phyloP scores from a whole-genome alignment of 53 echinoderm and acorn worm genomes.

The Zoroaster sp. region DNA sequence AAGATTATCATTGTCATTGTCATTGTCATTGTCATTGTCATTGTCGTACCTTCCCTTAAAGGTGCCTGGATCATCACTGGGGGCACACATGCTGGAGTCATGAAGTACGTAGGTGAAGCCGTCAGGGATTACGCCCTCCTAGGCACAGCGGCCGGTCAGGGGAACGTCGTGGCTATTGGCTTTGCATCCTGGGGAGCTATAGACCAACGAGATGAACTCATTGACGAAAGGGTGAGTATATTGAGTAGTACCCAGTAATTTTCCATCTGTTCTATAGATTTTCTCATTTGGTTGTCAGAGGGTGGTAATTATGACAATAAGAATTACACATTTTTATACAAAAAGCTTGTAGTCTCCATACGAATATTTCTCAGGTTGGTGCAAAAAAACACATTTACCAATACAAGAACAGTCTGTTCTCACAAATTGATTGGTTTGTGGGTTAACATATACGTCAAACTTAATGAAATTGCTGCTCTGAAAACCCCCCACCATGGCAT shows the following conservation, averaged over 20 bases:
- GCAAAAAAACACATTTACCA: too few species aligned
- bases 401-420: too few species aligned
- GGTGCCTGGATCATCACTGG: slow-evolving; percentile 99
- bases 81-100: slow-evolving; percentile 91
- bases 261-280: background rate
- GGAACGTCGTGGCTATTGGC: slow-evolving; percentile 80
- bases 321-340: too few species aligned
- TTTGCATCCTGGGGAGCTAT: slow-evolving; percentile 94
- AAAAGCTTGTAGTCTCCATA: too few species aligned
- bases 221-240: slow-evolving; percentile 57
- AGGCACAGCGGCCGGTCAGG: slow-evolving; percentile 57
- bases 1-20: too few species aligned
- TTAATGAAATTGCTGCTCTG: too few species aligned
- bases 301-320: background rate
- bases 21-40: background rate
- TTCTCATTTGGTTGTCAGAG: background rate
- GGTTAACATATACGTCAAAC: too few species aligned
- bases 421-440: too few species aligned
- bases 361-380: too few species aligned
- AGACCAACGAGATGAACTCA: slow-evolving; percentile 73
- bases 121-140: slow-evolving; percentile 87
- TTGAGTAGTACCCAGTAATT: too few species aligned
- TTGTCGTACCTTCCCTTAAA: background rate
- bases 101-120: slow-evolving; percentile 99
- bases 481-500: too few species aligned